Base-by-base conservation (phyloP, 2,797 vertebrate genomes). In the Morus bassanus region DNA sequence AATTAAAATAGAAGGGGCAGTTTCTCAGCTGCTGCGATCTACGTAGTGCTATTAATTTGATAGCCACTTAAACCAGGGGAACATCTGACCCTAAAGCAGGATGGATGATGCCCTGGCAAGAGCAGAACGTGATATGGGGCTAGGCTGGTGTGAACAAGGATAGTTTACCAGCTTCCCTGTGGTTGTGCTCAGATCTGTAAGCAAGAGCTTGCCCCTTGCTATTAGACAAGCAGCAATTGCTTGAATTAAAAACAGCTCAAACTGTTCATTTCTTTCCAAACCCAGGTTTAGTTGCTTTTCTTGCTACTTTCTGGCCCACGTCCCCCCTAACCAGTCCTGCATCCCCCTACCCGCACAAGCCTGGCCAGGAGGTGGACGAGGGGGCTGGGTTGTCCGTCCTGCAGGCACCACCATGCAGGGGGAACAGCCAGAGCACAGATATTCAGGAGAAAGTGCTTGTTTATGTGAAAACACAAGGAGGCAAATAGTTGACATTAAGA, bases 401-500 rank as follows among this genome's bases (percentile, higher is more conserved):
- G 0, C 8, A 0, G 61, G 50, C 60, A 74, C 19, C 60, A 5
- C 14, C 0, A 0, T 12, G 31, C 11, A 33, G 45, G 16, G 48
- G 81, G 23, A 83, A 48, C 77, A 57, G 56, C 41, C 45, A 13
- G 78, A 21, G 69, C 68, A 22, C 39, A 83, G 87, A 83, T 41
- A 89, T 37, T 57, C 72, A 4, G 35, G 45, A 81, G 65, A 95
- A 91, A 96, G 70, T 54, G 61, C 95, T 97, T 96, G 89, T 95
- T 97, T 96, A 37, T 96, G 92, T 86, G 94, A 96, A 96, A 97
- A 92, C 50, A 95, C 78, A 53, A 96, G 93, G 96, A 97, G 79
- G 97, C 95, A 98, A 98, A 98, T 96, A 98, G 97, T 96, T 98
- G 97, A 98, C 97, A 97, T 98, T 97, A 98, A 98, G 78, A 94